Evolutionary conservation across 2,888 invertebrate genomes (phyloP).

Genomic region (Lasioglossum marginatum): DNA sequence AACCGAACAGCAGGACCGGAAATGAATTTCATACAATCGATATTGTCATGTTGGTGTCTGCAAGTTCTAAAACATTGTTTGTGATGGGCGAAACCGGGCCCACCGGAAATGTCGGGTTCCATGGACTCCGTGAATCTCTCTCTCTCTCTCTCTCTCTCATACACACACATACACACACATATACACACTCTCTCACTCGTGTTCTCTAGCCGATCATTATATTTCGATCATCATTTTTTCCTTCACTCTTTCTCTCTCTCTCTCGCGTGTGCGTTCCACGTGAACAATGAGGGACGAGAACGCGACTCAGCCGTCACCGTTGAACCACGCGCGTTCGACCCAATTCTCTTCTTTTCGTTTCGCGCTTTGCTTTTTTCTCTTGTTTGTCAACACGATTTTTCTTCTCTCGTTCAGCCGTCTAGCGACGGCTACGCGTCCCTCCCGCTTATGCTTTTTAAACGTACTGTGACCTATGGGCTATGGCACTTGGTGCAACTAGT

Average conservation of each 20-base stretch:
- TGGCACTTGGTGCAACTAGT: slow-evolving; percentile 79
- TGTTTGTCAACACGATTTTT: slow-evolving; percentile 11
- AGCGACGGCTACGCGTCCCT: slow-evolving; percentile 46
- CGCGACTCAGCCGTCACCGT: slow-evolving; percentile 40
- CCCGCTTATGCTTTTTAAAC: slow-evolving; percentile 52
- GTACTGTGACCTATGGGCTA: slow-evolving; percentile 75
- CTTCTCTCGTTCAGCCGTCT: slow-evolving; percentile 13
- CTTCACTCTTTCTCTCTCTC: background rate
- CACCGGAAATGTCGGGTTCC: slow-evolving; percentile 55
- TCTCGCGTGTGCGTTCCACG: slow-evolving; percentile 23
- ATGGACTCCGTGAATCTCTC: slow-evolving; percentile 26
- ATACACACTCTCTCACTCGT: background rate
- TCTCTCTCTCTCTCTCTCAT: background rate
- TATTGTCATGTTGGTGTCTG: slow-evolving; percentile 71
- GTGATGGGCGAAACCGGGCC: slow-evolving; percentile 35
- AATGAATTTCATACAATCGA: slow-evolving; percentile 64
- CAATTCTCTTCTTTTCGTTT: slow-evolving; percentile 23
- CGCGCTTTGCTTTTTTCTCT: background rate
- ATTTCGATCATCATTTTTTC: background rate
- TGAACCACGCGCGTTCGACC: slow-evolving; percentile 43
- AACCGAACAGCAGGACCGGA: slow-evolving; percentile 62
- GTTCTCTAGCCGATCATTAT: slow-evolving; percentile 4
- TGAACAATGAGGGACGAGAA: slow-evolving; percentile 52
- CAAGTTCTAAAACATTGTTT: slow-evolving; percentile 54
- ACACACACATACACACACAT: background rate